These are phyloP conservation scores for Thunnus maccoyii DNA, from an alignment of 2,113 vertebrate species.

Conservation along the genomic window DNA sequence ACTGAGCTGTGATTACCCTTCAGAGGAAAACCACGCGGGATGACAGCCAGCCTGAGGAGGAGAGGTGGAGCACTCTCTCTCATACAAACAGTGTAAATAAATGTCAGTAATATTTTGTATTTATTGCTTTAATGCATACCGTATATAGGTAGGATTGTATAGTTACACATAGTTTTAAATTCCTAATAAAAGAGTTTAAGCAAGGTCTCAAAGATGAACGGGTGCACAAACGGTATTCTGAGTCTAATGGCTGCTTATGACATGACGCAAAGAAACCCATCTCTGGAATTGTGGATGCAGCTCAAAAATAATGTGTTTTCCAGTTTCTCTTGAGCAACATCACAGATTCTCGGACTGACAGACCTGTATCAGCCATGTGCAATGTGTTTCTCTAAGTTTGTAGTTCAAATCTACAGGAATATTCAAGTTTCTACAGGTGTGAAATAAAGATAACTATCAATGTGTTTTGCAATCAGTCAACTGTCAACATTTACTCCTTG, in stretches of 20 bases:
- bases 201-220: not conserved
- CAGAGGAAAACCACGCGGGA: slow-evolving; percentile 75
- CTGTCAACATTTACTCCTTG: not conserved
- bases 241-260: not conserved
- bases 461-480: not conserved
- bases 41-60: slow-evolving; percentile 51
- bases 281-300: not conserved
- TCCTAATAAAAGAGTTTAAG: not conserved
- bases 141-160: too few species aligned
- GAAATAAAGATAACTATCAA: not conserved
- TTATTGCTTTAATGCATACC: not conserved
- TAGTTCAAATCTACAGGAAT: too few species aligned
- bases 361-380: not conserved
- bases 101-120: not conserved
- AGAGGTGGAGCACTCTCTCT: slow-evolving; percentile 33
- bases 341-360: not conserved
- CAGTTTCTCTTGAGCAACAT: slow-evolving; percentile 18
- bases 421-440: not conserved
- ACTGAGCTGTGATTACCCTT: slow-evolving; percentile 66
- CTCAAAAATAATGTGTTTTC: not conserved
- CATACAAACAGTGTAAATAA: slow-evolving; percentile 47
- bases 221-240: too few species aligned
- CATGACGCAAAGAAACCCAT: not conserved
- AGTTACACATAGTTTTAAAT: too few species aligned
- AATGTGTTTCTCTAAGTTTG: not conserved